Evolutionary conservation across 2,113 vertebrate genomes (phyloP), one percentile per base, ranked within the genome.

Genomic region (Lampris incognitus): DNA sequence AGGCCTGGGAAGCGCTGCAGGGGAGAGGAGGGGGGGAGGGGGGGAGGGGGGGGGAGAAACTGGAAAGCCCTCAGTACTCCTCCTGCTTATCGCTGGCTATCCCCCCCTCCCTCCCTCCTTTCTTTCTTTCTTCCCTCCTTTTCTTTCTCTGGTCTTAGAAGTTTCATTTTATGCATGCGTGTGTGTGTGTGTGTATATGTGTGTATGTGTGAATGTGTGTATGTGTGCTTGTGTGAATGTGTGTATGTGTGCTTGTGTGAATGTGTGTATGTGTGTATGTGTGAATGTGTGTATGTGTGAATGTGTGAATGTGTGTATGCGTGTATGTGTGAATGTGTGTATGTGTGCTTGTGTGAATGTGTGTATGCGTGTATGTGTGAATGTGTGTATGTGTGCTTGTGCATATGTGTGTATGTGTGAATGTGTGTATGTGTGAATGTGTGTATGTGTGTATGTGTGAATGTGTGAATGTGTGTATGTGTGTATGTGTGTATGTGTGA

Each of bases 1-100:
- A 61, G 72, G 62, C 76, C 82, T 78, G 72, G 85, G 86, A 81
- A 67, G 60, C 38, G 41, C 69, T 74, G 61, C 79, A 84, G 79
- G 68, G 84, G 79, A 65, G 85, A 79, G 76, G 85, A 87, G 3
- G 56, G 62, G 56, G 63, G 68, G 82, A 50, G 82, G 52, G 81
- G 70, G 44, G 67, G 42, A 24, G 24, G 0, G 24, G 24, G 24
- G 24, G 24, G 24, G 24, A n/a, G 24, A 24, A 0, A 24, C 24
- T 24, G 64, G 68, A 51, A 79, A 60, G 56, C 49, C 60, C 81
- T 73, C 60, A 76, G 81, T 86, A 86, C 87, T 89, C 64, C 56
- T 82, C 74, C 70, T 64, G 82, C 81, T 78, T 83, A 11, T 51
- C 24, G 24, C 24, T 24, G 24, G 24, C 24, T 24, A 1, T 41